Percentiles rank a stretch among this genome's conserved stretches.
Evolutionary conservation across 2,888 invertebrate species (phyloP).

Genomic region (Marasmarcha lunaedactyla): DNA sequence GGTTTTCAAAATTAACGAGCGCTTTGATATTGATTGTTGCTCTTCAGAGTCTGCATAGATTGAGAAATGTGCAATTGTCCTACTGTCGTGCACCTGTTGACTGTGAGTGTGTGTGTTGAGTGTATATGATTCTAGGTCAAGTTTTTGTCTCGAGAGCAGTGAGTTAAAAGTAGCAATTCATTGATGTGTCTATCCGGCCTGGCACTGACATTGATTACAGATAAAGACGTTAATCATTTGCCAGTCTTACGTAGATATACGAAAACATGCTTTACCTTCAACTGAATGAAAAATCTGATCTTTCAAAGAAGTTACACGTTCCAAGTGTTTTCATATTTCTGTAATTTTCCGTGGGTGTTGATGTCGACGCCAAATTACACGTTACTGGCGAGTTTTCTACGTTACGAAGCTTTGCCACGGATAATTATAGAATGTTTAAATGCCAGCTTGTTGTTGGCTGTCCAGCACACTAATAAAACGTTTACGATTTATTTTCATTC

Average conservation of each 20-base stretch:
- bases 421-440: slow-evolving; percentile 58
- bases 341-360: slow-evolving; percentile 32
- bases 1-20: too few species aligned
- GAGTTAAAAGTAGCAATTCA: slow-evolving; percentile 43
- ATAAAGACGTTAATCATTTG: slow-evolving; percentile 34
- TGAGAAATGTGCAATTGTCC: too few species aligned
- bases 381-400: slow-evolving; percentile 25
- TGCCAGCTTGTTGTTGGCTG: slow-evolving; percentile 50
- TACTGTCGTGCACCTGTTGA: not conserved
- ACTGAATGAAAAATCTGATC: slow-evolving; percentile 2
- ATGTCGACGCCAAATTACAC: slow-evolving; percentile 36
- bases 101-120: too few species aligned
- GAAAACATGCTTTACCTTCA: not conserved
- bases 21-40: too few species aligned
- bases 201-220: slow-evolving; percentile 59
- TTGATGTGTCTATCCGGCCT: slow-evolving; percentile 52
- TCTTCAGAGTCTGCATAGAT: too few species aligned
- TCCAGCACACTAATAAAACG: slow-evolving; percentile 35
- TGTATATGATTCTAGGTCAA: slow-evolving; percentile 30
- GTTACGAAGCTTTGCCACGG: slow-evolving; percentile 31
- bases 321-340: slow-evolving; percentile 20
- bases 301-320: not conserved
- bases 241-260: slow-evolving; percentile 28
- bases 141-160: slow-evolving; percentile 47
- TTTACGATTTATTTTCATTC: slow-evolving; percentile 44